These are phyloP conservation scores for Poecile montanus DNA, from an alignment of 2,797 vertebrate genomes.

Conservation along the genomic window DNA sequence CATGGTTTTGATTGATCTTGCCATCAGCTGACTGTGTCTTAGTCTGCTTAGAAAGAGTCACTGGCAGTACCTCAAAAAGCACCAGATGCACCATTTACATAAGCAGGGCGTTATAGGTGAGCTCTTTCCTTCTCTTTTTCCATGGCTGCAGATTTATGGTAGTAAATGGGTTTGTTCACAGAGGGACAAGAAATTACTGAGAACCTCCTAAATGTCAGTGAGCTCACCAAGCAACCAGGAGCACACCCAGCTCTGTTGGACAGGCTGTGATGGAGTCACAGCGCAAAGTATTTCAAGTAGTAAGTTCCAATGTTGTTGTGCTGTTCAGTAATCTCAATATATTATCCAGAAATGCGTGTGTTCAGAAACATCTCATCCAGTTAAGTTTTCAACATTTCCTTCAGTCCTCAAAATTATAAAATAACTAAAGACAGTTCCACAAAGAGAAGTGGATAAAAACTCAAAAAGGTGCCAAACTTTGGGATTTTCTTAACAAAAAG, in stretches of 20 bases:
- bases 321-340: background rate
- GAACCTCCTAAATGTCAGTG: background rate
- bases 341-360: background rate
- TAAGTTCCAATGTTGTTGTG: background rate
- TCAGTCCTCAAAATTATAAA: background rate
- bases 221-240: background rate
- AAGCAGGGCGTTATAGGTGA: background rate
- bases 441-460: background rate
- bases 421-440: background rate
- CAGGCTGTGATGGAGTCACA: background rate
- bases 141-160: background rate
- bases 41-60: conserved; percentile 14
- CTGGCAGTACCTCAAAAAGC: conserved; percentile 16
- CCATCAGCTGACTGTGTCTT: background rate
- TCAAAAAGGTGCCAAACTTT: background rate
- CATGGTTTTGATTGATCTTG: background rate
- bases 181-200: background rate
- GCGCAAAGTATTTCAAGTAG: background rate
- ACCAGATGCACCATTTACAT: conserved; percentile 35
- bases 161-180: background rate
- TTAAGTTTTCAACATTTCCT: background rate
- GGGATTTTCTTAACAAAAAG: background rate
- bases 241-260: background rate
- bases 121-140: background rate
- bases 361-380: background rate